Base-by-base conservation (phyloP, 2,888 invertebrate species). In the Auanema freiburgensis region DNA sequence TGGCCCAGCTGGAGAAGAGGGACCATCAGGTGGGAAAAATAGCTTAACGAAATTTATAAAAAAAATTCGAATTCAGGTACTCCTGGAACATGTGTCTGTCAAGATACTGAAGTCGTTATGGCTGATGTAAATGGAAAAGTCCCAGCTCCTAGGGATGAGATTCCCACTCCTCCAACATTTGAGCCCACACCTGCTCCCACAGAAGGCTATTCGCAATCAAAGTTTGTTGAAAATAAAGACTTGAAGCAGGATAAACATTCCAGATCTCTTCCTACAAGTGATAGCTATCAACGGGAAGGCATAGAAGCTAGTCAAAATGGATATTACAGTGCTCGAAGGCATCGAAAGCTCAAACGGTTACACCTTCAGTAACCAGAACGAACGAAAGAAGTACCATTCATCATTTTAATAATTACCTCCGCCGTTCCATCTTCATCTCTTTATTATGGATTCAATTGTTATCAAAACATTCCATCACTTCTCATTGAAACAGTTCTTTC, bases 21-120 rank as follows among this genome's bases (percentile, higher is more conserved):
- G 83, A 66, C 80, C 81, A 8, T 64, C 71, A 10, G 78, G 78
- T 69, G 41, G 50, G 51, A 24, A 1, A 16, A 14, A n/a, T n/a
- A n/a, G n/a, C 50, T 24, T 8, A 44, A 4, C 53, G 40, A 23
- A 16, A 54, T 24, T 56, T 24, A n/a, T 23, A 43, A 42, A 18
- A 3, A 33, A 42, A 5, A 2, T 18, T 40, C 56, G 58, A 59
- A n/a, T n/a, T n/a, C n/a, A 66, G 79, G 81, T n/a, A 83, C 83
- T 25, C 83, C 83, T 23, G 83, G 83, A 24, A 83, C 83, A 23
- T 83, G 83, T 59, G 83, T 83, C 11, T 83, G 83, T 64, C 80
- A 79, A 63, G 83, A 83, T 59, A 83, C 83, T 0, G 83, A 83
- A 69, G 83, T 83, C 16, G 80, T 83, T 21, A 78, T 83, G 66